Evolutionary conservation across 2,113 vertebrate species (phyloP).

Genomic region (Semnornis frantzii): DNA sequence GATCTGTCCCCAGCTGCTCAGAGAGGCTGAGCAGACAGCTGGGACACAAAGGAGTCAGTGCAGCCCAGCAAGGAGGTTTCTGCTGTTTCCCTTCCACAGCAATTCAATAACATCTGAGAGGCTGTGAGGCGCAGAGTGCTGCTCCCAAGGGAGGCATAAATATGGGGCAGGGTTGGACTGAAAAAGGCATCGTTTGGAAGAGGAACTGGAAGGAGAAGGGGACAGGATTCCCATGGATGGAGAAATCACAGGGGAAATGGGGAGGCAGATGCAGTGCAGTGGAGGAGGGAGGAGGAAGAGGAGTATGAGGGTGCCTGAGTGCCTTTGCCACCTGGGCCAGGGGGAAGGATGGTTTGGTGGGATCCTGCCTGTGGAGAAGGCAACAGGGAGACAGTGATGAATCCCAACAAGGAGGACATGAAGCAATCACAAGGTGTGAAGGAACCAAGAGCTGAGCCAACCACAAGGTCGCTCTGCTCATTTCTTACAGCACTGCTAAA

Average conservation of each 20-base stretch:
- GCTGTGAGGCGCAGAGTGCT: background rate
- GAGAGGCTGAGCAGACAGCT: fast-evolving
- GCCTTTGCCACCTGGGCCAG: background rate
- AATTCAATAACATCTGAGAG: background rate
- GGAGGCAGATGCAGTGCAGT: fast-evolving
- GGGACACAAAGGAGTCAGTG: background rate
- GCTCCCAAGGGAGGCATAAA: background rate
- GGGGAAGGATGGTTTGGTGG: background rate
- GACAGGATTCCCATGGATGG: background rate
- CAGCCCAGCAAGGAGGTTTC: fast-evolving
- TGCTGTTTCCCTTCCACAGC: background rate
- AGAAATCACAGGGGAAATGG: background rate
- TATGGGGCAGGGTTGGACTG: background rate
- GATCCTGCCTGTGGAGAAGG: background rate
- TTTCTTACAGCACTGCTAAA: background rate
- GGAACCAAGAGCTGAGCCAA: background rate
- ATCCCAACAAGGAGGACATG: background rate
- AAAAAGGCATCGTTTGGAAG: background rate
- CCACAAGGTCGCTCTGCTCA: background rate
- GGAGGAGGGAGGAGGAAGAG: background rate
- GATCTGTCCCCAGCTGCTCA: fast-evolving
- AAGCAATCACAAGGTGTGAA: background rate
- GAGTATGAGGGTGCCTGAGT: background rate
- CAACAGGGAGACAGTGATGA: fast-evolving
- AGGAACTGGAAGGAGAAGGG: background rate